Conservation (phyloP, 1,140 invertebrate genomes). For the Vollenhovia emeryi region DNA sequence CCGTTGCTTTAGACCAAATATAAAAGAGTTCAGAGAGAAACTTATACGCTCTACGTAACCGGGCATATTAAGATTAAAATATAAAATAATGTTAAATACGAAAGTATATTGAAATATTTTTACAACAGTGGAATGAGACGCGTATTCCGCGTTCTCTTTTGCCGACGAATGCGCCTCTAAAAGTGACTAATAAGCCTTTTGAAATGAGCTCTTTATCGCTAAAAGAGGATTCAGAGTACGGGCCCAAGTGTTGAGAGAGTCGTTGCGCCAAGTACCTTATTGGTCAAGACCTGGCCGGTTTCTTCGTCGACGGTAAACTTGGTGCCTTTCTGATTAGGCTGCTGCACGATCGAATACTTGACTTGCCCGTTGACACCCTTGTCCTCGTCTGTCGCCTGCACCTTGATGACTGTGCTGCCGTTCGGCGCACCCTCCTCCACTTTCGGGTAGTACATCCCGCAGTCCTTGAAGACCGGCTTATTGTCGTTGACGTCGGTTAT, state of each 20-base stretch:
- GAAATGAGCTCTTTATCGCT: too few relatives aligned
- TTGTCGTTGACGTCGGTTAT: slow-evolving; percentile 99
- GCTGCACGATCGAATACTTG: slow-evolving; percentile 98
- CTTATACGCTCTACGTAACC: neutral
- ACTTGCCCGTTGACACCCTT: slow-evolving; percentile 97
- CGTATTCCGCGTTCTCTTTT: too few relatives aligned
- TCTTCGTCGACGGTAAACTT: slow-evolving; percentile 98
- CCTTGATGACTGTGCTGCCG: slow-evolving; percentile 96
- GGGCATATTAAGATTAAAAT: slow-evolving; percentile 1
- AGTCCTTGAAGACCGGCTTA: slow-evolving; percentile 97
- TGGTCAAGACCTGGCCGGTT: slow-evolving; percentile 96
- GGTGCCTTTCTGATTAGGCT: slow-evolving; percentile 98
- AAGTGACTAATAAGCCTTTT: too few relatives aligned
- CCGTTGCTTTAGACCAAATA: too few relatives aligned
- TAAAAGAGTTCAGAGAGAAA: neutral
- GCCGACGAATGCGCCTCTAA: too few relatives aligned
- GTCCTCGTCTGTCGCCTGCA: slow-evolving; percentile 96
- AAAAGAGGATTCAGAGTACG: too few relatives aligned
- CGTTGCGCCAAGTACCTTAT: slow-evolving; percentile 93
- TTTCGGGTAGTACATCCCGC: slow-evolving; percentile 95
- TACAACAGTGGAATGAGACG: too few relatives aligned
- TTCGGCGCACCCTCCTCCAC: slow-evolving; percentile 97
- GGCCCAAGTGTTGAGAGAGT: too few relatives aligned
- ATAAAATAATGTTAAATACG: neutral
- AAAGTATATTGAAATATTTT: neutral